Percentiles rank a stretch among this genome's conserved stretches.
Conservation (phyloP, 2,888 invertebrate genomes). For the Perdita meconis region DNA sequence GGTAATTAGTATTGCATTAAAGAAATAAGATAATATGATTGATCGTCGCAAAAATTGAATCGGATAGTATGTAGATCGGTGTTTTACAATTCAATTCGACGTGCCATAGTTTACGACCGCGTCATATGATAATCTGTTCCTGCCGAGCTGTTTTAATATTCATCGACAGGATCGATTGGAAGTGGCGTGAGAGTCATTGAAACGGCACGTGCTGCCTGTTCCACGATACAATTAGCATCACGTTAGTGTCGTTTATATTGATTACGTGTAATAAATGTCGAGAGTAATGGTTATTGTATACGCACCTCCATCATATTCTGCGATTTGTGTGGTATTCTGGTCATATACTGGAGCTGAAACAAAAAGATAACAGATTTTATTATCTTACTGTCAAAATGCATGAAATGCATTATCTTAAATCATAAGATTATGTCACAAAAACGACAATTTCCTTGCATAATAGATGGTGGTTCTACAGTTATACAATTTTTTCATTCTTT, state of each 20-base stretch:
- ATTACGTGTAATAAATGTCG: conserved; percentile 55
- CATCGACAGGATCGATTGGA: conserved; percentile 52
- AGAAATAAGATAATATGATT: too few species aligned
- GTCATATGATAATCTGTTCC: conserved; percentile 8
- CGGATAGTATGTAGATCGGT: neutral
- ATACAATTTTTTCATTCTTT: too few species aligned
- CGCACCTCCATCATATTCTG: conserved; percentile 81
- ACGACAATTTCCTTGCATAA: too few species aligned
- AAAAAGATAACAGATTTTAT: conserved; percentile 37
- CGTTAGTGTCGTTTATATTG: conserved; percentile 37
- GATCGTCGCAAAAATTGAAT: too few species aligned
- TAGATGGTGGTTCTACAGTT: too few species aligned
- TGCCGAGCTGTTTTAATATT: conserved; percentile 37
- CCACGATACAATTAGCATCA: conserved; percentile 56
- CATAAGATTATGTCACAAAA: too few species aligned
- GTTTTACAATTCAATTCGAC: neutral
- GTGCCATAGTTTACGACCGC: neutral
- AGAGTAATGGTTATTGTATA: conserved; percentile 16
- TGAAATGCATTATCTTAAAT: too few species aligned
- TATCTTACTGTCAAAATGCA: neutral
- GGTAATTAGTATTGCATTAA: neutral
- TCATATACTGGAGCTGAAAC: conserved; percentile 83
- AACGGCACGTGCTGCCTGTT: conserved; percentile 31
- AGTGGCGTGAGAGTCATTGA: conserved; percentile 25
- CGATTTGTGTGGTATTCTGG: conserved; percentile 82